Base-by-base conservation (phyloP, 1,140 invertebrate species). In the Diuraphis noxia region DNA sequence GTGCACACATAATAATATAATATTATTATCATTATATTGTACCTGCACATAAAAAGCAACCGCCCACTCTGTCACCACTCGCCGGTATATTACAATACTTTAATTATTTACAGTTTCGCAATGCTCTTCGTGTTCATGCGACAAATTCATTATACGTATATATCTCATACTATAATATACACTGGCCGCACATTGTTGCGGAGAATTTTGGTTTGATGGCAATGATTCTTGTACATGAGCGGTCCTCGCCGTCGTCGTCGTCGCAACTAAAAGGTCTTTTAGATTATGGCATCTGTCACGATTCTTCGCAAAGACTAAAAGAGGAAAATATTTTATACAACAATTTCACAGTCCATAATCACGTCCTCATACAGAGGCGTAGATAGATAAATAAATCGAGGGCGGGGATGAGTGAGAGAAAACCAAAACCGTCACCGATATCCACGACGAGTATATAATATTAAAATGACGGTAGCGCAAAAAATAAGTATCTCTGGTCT, bases 91-190 rank as follows among this genome's bases (percentile, higher is more conserved):
- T 72, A 17, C 1, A 23, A 6, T 72, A n/a, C 19, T n/a, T 13
- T 72, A n/a, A 72, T 72, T 72, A 72, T 72, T 72, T 72, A 72
- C 34, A n/a, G 56, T 72, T n/a, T 72, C 56, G 56, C 56, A 72
- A 72, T n/a, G 56, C 36, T 30, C 25, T 82, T 40, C 23, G 79
- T 82, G 36, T 40, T 25, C 38, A 30, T 0, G 79, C 36, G 79
- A 25, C 79, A 79, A 79, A 79, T 17, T 34, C 77, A 36, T 21
- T 63, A 30, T 30, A 63, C 1, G 23, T 52, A 25, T 6, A 2
- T n/a, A n/a, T n/a, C n/a, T n/a, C n/a, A 25, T 52, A 23, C 23
- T 30, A 56, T 46, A 46, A 46, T n/a, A n/a, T 1, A 63, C 30
- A 30, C 30, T 63, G 56, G 30, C 10, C 56, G 30, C 56, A 6